Evolutionary conservation across 2,113 vertebrate species (phyloP), one percentile per base, ranked within the genome.

Genomic region (Gavia stellata): DNA sequence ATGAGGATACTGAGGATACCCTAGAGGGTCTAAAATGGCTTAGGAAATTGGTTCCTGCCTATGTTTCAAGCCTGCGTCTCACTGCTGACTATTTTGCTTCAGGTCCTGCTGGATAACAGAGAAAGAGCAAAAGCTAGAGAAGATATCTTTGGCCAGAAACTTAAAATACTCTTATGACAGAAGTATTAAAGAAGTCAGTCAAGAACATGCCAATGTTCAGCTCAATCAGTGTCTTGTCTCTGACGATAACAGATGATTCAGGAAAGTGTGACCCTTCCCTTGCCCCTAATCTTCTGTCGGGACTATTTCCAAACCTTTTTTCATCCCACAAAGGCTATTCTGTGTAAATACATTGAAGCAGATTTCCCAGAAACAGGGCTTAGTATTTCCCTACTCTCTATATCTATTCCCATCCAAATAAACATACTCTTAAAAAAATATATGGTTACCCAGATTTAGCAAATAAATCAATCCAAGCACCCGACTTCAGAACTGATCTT

Each of bases 281-380:
- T 93, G 66, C 78, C 58, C 93, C 70, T 94, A 75, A 92, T 93
- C 53, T 93, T 96, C 74, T 92, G 20, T 33, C 93, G 85, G 93
- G 78, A 93, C 62, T 80, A 42, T 86, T 96, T 96, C 85, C 90
- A 93, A 82, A 85, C n/a, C 10, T 61, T 94, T 95, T 91, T 94
- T 95, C 66, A 94, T 59, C 38, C 58, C 74, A 90, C 90, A 96
- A 96, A 91, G 66, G 5, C 74, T 83, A 40, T 85, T 89, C 73
- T 96, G 62, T 94, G 59, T 82, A 90, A 95, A 95, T 90, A 91
- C 13, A 50, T 72, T 38, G 45, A 94, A 92, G 34, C n/a, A 86
- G 49, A 93, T 93, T 82, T 66, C 36, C 23, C 62, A 93, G 87
- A 83, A 95, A 91, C 5, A 86, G 34, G 63, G 15, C 26, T 94